Evolutionary conservation across 2,888 invertebrate species (phyloP).

Genomic region (Polietes domitor): DNA sequence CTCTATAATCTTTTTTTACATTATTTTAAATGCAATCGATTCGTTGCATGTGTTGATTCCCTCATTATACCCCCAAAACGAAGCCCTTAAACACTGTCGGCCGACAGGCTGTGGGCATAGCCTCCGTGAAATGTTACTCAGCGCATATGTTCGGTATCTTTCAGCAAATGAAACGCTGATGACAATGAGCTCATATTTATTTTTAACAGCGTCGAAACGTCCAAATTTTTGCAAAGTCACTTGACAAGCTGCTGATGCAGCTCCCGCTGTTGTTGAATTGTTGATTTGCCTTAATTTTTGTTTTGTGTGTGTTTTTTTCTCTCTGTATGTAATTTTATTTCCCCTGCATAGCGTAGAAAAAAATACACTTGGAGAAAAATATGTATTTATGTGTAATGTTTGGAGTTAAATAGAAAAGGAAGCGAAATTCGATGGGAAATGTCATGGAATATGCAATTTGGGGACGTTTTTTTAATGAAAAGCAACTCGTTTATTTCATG

Average conservation of each 20-base stretch:
- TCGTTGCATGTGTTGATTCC: background rate
- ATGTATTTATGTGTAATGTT: background rate
- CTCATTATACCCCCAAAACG: background rate
- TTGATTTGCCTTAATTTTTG: slow-evolving; percentile 75
- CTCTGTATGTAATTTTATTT: background rate
- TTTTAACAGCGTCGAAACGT: slow-evolving; percentile 70
- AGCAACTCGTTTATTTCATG: no score
- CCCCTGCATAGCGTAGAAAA: background rate
- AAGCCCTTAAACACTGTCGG: background rate
- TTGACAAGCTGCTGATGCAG: slow-evolving; percentile 80
- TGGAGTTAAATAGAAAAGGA: no score
- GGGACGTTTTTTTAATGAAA: no score
- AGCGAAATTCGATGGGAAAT: no score
- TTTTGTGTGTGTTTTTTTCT: background rate
- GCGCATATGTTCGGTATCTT: slow-evolving; percentile 21
- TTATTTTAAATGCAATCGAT: background rate
- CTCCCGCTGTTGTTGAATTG: slow-evolving; percentile 79
- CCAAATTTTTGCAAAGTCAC: slow-evolving; percentile 77
- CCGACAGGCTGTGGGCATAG: background rate
- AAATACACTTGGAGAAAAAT: slow-evolving; percentile 17
- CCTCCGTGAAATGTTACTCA: background rate
- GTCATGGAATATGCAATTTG: no score
- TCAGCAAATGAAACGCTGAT: slow-evolving; percentile 46
- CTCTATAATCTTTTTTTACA: no score
- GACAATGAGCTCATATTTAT: slow-evolving; percentile 78